Percentiles rank a stretch among this genome's conserved stretches.
These are phyloP conservation scores for Bubo scandiacus DNA, from an alignment of 2,113 vertebrate species.

Conservation along the genomic window DNA sequence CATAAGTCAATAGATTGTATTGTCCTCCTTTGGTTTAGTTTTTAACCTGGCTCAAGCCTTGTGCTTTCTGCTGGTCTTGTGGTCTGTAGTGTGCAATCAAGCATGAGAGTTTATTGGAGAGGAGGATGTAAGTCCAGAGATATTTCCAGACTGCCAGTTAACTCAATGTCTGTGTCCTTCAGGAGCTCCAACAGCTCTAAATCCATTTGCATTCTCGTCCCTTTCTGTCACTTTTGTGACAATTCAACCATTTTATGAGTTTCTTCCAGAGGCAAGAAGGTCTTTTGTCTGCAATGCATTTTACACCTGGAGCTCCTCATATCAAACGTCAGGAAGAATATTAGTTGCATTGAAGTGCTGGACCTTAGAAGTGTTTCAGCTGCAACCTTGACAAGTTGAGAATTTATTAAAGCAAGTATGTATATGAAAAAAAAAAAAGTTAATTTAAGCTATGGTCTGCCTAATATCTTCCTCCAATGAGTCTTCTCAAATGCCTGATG, in stretches of 20 bases:
- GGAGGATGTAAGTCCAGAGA: background rate
- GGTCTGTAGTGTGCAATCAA: background rate
- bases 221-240: slow-evolving; percentile 12
- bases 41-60: background rate
- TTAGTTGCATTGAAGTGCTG: background rate
- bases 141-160: background rate
- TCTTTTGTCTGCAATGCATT: background rate
- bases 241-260: slow-evolving; percentile 38
- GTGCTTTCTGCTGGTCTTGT: background rate
- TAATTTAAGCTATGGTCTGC: background rate
- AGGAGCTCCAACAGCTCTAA: background rate
- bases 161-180: background rate
- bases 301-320: slow-evolving; percentile 6
- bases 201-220: background rate
- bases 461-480: background rate
- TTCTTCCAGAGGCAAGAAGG: background rate
- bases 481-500: background rate
- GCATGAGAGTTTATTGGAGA: background rate
- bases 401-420: slow-evolving; percentile 33
- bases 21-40: background rate
- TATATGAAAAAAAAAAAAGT: background rate
- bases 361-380: background rate
- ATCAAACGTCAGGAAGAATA: slow-evolving; percentile 28
- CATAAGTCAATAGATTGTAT: background rate
- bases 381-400: slow-evolving; percentile 7